Base-by-base conservation (phyloP, 2,888 invertebrate species). In the Oscheius sp. region DNA sequence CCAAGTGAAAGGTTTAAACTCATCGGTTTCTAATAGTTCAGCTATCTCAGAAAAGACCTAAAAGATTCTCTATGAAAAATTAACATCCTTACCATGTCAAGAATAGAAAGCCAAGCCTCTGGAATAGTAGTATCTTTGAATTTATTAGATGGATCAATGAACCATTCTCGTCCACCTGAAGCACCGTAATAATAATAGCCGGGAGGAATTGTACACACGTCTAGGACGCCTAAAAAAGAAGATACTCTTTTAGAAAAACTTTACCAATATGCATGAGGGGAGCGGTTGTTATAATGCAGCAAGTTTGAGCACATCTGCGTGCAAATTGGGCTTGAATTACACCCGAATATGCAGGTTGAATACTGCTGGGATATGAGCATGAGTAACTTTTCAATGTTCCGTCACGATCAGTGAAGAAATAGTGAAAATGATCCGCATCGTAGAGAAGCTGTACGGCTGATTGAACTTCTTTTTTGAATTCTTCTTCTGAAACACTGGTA, bases 121-220 rank as follows among this genome's bases (percentile, higher is more conserved):
- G 79, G 74, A 46, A 86, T 83, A 15, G 82, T 80, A 12, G 73
- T 71, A 61, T 86, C 86, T 69, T 84, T 84, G 81, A 86, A 86
- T 61, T 86, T 84, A 63, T 80, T 75, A 1, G 75, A 75, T n/a
- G 85, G 82, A 31, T 84, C 82, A 29, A 86, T 78, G 65, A 81
- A 86, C 86, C 86, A 86, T 69, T 86, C 86, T 6, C 86, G 79
- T 17, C 86, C 86, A n/a, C 78, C 86, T 1, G 84, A 85, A 1
- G 86, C 86, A 15, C 86, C 86, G 63, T 82, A 86, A 72, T 81
- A 84, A 66, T 86, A 86, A 61, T 85, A 84, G n/a, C 86, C 75
- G 25, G 69, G 66, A 3, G 76, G 76, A 52, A 76, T 74, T 10
- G 76, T 76, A 31, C 72, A 73, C 8, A 76, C 76, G 50, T 76